phyloP scores from a whole-genome alignment of 1,140 invertebrate genomes.

The Calycopis cecrops region DNA sequence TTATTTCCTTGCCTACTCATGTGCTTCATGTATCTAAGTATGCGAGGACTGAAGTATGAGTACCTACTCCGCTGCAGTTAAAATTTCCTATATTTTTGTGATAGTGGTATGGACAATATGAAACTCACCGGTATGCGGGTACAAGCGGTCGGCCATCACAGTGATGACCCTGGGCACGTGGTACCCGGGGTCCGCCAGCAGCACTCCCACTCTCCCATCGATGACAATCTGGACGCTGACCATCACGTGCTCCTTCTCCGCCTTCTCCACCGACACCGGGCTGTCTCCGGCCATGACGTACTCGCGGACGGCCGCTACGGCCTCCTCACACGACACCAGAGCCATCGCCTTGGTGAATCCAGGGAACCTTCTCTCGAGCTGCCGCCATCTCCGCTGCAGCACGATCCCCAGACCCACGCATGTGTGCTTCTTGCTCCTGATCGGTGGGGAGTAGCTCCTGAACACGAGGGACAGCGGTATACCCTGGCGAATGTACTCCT shows the following conservation, averaged over 20 bases:
- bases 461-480: conserved; percentile 44
- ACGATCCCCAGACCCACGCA: conserved; percentile 92
- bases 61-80: neutral
- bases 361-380: conserved; percentile 75
- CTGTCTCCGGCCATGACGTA: conserved; percentile 78
- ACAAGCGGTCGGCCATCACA: conserved; percentile 89
- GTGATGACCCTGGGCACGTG: conserved; percentile 90
- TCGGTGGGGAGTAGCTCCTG: conserved; percentile 81
- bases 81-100: neutral
- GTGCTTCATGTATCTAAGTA: no score
- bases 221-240: conserved; percentile 86
- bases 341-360: conserved; percentile 80
- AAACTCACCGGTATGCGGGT: conserved; percentile 86
- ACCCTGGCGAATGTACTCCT: conserved; percentile 76
- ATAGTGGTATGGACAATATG: neutral
- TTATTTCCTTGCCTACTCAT: no score
- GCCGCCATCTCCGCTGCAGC: conserved; percentile 77
- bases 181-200: conserved; percentile 88
- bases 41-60: no score
- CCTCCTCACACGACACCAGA: conserved; percentile 92
- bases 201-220: conserved; percentile 81
- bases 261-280: conserved; percentile 76
- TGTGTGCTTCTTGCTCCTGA: conserved; percentile 86
- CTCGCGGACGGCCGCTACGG: conserved; percentile 80
- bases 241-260: conserved; percentile 93